Percentiles rank a stretch among this genome's conserved stretches.
These are phyloP conservation scores for Acestrorhynchus altus DNA, from an alignment of 2,797 vertebrate genomes.

Conservation along the genomic window DNA sequence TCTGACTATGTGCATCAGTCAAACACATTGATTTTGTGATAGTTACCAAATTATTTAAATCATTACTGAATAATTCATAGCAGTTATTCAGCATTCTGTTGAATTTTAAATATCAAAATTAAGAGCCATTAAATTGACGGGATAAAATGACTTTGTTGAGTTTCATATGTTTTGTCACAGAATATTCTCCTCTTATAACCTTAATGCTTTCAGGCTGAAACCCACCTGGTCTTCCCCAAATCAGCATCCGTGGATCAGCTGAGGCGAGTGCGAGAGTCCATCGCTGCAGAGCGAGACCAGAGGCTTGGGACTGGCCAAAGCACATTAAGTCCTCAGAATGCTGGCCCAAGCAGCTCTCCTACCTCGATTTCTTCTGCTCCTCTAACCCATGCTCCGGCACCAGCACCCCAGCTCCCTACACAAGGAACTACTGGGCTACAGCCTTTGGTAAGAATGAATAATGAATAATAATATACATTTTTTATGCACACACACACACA, in stretches of 20 bases:
- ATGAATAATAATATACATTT: no score
- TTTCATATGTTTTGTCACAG: background rate
- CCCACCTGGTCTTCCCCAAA: conserved; percentile 91
- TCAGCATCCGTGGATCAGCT: conserved; percentile 90
- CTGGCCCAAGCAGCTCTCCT: background rate
- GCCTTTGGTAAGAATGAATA: background rate
- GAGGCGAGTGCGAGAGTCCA: conserved; percentile 86
- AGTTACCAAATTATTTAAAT: no score
- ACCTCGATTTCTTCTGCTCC: conserved; percentile 10
- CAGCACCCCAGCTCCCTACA: background rate
- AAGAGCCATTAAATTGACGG: no score
- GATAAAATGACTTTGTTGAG: no score
- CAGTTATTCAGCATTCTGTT: no score
- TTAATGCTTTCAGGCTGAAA: conserved; percentile 85
- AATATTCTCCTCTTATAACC: background rate
- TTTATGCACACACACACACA: no score
- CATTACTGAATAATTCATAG: no score
- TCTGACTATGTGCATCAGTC: no score
- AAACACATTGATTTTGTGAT: no score
- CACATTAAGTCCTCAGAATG: conserved; percentile 52
- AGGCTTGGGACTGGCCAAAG: conserved; percentile 73
- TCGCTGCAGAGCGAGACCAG: conserved; percentile 87
- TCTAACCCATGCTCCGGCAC: conserved; percentile 29
- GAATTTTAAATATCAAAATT: no score
- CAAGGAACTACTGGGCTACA: background rate